Evolutionary conservation across 2,797 vertebrate species (phyloP), one percentile per base, ranked within the genome.

Genomic region (Macroramphosus scolopax): DNA sequence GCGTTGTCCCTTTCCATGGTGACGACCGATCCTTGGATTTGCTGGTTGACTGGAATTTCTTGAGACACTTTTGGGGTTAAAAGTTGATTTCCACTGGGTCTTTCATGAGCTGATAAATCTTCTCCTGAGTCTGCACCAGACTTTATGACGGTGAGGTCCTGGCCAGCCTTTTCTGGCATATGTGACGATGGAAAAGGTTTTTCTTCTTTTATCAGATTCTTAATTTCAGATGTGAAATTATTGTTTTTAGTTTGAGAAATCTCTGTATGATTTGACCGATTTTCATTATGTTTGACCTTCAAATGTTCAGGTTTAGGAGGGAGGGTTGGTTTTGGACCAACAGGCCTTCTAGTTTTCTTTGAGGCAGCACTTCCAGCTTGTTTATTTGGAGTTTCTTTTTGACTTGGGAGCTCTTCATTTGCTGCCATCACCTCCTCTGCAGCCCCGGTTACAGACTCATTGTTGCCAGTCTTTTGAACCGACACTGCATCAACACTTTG

Each of bases 231-330:
- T 63, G 12, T 53, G 31, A 31, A 33, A 29, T 38, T 30, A 8
- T 34, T 51, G 11, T 3, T 22, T 22, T 22, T 22, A 3, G 6
- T 22, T 3, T 22, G 20, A 6, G 20, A 22, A 22, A 22, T 54
- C 6, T 81, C 82, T 29, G 78, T 77, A 59, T 87, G 86, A 32
- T 83, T 82, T 67, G 86, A 85, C 16, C 80, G 74, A 33, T 51
- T 28, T n/a, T 87, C 79, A 56, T 75, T 86, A 75, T 78, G 79
- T 62, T 74, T 80, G 0, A 36, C 13, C 42, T 75, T 83, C 47
- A 87, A 53, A 58, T 83, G 76, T 40, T 92, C 87, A 22, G 84
- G 84, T 81, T 93, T 95, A 13, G 82, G 83, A 41, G 81, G 86
- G 52, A 89, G 79, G 28, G 68, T 74, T 59, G 89, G 87, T 59